Conservation (phyloP, 2,888 invertebrate species). For the Ennomos erosarius region DNA sequence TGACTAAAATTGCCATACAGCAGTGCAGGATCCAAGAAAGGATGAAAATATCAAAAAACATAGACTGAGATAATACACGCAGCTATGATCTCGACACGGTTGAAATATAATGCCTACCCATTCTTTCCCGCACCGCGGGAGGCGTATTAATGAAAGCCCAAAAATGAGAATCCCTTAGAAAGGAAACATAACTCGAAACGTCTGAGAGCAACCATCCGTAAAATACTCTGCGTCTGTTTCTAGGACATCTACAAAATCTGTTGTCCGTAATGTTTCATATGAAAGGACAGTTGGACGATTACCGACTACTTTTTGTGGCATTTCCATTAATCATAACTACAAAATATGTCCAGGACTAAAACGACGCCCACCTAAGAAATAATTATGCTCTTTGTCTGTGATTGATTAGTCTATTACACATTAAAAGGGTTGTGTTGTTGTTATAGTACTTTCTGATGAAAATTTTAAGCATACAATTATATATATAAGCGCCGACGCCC, state of each 20-base stretch:
- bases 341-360: too few species aligned
- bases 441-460: too few species aligned
- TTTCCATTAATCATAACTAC: too few species aligned
- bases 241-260: conserved; percentile 49
- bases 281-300: conserved; percentile 24
- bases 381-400: too few species aligned
- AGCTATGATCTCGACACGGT: conserved; percentile 1
- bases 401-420: too few species aligned
- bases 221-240: conserved; percentile 57
- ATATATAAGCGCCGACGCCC: too few species aligned
- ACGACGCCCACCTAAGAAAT: too few species aligned
- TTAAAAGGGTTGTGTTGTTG: too few species aligned
- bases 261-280: conserved; percentile 40
- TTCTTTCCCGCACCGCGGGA: conserved; percentile 16
- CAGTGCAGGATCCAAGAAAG: background rate
- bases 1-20: background rate
- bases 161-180: conserved; percentile 39
- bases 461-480: too few species aligned
- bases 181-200: conserved; percentile 50
- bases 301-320: too few species aligned
- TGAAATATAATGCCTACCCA: conserved; percentile 12
- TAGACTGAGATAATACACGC: conserved; percentile 3
- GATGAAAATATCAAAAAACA: background rate
- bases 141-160: conserved; percentile 36
- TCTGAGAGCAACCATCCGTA: conserved; percentile 57